Evolutionary conservation across 2,797 vertebrate species (phyloP), one percentile per base, ranked within the genome.

Genomic region (Distichodus sexfasciatus): DNA sequence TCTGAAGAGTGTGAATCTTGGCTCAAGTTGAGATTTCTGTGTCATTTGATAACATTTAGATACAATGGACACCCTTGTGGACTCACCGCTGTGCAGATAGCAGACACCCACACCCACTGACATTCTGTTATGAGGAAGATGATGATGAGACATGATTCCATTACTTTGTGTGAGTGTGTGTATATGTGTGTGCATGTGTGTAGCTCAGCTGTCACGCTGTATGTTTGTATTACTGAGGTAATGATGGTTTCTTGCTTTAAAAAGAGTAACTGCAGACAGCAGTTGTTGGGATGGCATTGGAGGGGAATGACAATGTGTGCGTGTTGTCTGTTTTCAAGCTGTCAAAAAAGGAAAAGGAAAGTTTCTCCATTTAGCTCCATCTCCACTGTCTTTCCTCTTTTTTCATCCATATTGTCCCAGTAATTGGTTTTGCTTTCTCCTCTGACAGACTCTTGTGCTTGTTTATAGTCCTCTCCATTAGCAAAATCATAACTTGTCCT

Each of bases 201-300:
- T 47, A 24, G 33, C 11, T 38, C 53, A 66, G 53, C 58, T 72
- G 71, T 47, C 47, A 66, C 23, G 23, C 65, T 57, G 65, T 57
- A 35, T 50, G 44, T 26, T 26, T 58, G 41, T 28, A 36, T 82
- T 80, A 79, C 73, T 51, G 57, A 85, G 80, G 79, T 81, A 76
- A 82, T 87, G 77, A 80, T 67, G 71, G 76, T 59, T 82, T 76
- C 62, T 77, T 69, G 46, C 69, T 63, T 75, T 21, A 33, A 51
- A 33, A 40, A 28, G 31, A 66, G 21, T 59, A 72, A 60, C 51
- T 51, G 53, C 35, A 64, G 41, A 59, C 7, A 10, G 21, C 28
- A 15, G 33, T 55, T 23, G 33, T 4, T 10, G 44, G 15, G 33
- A 41, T 23, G 43, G 23, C 41, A 58, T 58, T 51, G 28, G 4